Evolutionary conservation across 2,888 invertebrate genomes (phyloP).

Genomic region (Oeneis ivallda): DNA sequence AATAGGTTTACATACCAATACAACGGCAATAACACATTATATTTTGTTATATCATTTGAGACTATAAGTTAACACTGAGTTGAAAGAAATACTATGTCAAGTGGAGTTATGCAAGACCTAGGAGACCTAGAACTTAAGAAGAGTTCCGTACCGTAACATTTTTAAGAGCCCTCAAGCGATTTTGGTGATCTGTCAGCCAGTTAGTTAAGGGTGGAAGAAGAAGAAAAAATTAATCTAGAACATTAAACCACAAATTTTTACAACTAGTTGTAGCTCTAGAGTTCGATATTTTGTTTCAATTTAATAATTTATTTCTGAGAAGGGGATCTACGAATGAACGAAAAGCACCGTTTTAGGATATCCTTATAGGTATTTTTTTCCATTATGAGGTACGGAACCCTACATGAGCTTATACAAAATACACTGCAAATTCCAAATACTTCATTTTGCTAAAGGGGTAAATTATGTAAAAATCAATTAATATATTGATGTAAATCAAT

Average conservation of each 20-base stretch:
- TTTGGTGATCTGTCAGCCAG: background rate
- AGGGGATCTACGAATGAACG: too few species aligned
- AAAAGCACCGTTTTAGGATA: too few species aligned
- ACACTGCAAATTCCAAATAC: background rate
- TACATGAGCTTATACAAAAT: background rate
- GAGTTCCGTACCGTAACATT: background rate
- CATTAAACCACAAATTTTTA: background rate
- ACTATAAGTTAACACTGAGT: constrained; percentile 14
- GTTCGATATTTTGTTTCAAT: too few species aligned
- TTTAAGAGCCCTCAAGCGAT: background rate
- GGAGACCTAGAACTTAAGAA: background rate
- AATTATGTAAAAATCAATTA: constrained; percentile 9
- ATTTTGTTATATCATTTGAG: constrained; percentile 21
- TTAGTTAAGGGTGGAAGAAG: too few species aligned
- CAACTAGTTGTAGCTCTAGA: background rate
- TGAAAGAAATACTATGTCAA: background rate
- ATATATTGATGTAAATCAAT: background rate
- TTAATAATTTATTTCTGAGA: too few species aligned
- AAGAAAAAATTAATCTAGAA: too few species aligned
- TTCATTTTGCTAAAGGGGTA: background rate
- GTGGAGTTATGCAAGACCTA: background rate
- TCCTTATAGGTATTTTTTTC: background rate
- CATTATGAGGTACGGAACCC: background rate
- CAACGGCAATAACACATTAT: constrained; percentile 33
- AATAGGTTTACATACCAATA: constrained; percentile 48